A percentile compares a stretch with the other conserved stretches of the same genome.
Evolutionary conservation across 2,797 vertebrate species (phyloP).

Genomic region (Triplophysa bombifrons): DNA sequence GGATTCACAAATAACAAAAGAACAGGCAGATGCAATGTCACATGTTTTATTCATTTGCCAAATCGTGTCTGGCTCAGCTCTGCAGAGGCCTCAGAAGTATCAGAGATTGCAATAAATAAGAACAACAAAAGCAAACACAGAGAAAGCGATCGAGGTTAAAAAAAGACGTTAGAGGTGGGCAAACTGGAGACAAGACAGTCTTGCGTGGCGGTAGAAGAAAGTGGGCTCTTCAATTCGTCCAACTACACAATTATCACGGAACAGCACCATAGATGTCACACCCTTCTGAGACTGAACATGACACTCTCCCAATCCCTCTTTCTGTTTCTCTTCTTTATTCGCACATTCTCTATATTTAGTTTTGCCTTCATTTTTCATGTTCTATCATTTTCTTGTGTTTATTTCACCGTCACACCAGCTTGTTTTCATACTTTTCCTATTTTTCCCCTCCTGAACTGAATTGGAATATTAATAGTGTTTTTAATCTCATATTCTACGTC

Average conservation of each 20-base stretch:
- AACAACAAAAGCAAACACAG: conserved; percentile 42
- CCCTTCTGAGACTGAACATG: conserved; percentile 40
- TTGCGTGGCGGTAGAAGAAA: conserved; percentile 14
- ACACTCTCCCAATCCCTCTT: conserved; percentile 33
- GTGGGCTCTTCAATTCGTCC: conserved; percentile 9
- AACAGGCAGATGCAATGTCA: conserved; percentile 46
- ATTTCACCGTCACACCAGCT: conserved; percentile 16
- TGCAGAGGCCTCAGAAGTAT: conserved; percentile 50
- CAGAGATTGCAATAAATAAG: conserved; percentile 57
- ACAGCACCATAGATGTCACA: conserved; percentile 21
- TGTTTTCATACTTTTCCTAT: conserved; percentile 1
- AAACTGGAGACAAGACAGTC: conserved; percentile 12
- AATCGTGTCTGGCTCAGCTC: conserved; percentile 57
- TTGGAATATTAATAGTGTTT: conserved; percentile 37
- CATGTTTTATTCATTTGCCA: conserved; percentile 74
- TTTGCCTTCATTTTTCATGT: conserved; percentile 29
- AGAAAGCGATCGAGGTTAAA: not conserved
- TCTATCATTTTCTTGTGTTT: conserved; percentile 30
- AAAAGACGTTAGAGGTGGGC: conserved; percentile 18
- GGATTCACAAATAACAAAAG: conserved; percentile 20
- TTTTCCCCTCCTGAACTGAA: not conserved
- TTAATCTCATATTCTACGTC: conserved; percentile 10
- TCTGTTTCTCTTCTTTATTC: not conserved
- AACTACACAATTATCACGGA: conserved; percentile 32
- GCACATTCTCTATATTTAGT: conserved; percentile 22